Evolutionary conservation across 2,113 vertebrate genomes (phyloP), one percentile per base, ranked within the genome.

Genomic region (Dendrocopos noguchii): DNA sequence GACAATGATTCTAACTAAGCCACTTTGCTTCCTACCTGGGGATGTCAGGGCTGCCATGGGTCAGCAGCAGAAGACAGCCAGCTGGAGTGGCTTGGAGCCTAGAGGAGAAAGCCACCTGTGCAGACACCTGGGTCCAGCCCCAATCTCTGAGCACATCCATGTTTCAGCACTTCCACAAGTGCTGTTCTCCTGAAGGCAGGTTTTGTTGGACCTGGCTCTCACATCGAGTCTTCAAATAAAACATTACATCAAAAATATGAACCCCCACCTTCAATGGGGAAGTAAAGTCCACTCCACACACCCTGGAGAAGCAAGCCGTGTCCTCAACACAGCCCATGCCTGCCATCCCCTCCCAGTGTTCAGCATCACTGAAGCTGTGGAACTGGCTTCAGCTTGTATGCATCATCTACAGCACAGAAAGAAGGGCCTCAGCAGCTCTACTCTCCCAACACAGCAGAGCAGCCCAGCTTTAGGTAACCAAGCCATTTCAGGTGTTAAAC

Each of bases 361-460:
- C 18, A 65, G n/a, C 73, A 80, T 8, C 18, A 1, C 63, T 27
- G 53, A 29, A 82, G 28, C 31, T 8, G 15, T 1, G 14, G 44
- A 56, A 39, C 57, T 60, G 33, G 2, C 64, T 71, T 86, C n/a
- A 65, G 25, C 33, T 67, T 64, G 56, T 7, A 18, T 5, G 22
- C 17, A 39, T 39, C 28, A 25, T 7, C 36, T 13, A 2, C 2
- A 82, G 56, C 59, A 64, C 15, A 52, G 28, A 57, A 83, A 66
- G 25, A 83, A 20, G 20, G 13, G 42, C 16, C 66, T 74, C 29
- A 33, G 77, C 16, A 70, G 42, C 44, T 75, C 57, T 42, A 33
- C 24, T 70, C 46, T 33, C 47, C 10, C 65, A 64, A 2, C 36
- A 47, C 0, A 0, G n/a, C 55, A 85, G 56, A 85, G 53, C 24